Conservation (phyloP, 1,140 invertebrate genomes). For the Pinna nobilis region DNA sequence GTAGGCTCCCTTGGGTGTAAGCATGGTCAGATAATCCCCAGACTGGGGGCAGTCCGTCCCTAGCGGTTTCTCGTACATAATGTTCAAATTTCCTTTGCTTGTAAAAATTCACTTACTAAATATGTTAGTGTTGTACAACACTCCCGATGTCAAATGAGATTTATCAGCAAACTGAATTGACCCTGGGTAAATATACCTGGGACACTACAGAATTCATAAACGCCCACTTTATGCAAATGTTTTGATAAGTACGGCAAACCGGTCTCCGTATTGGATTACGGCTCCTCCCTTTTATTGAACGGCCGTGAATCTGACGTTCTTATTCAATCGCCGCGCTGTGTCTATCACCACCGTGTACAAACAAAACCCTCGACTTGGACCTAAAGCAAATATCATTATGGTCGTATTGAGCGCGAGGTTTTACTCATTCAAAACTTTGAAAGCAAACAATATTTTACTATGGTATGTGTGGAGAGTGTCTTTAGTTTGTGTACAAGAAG, state of each 20-base stretch:
- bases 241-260: not conserved
- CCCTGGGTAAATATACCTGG: slow-evolving; percentile 52
- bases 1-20: slow-evolving; percentile 51
- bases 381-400: slow-evolving; percentile 19
- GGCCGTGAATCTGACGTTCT: not conserved
- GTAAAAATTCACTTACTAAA: slow-evolving; percentile 5
- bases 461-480: too few relatives aligned
- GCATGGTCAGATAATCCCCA: slow-evolving; percentile 57
- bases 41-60: slow-evolving; percentile 53
- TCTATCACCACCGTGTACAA: slow-evolving; percentile 24
- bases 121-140: slow-evolving; percentile 40
- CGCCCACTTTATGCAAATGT: slow-evolving; percentile 48
- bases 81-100: not conserved
- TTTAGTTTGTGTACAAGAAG: too few relatives aligned
- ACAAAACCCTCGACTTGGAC: slow-evolving; percentile 25
- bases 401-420: slow-evolving; percentile 2
- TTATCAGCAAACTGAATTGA: slow-evolving; percentile 49
- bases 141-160: slow-evolving; percentile 35
- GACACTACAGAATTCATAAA: slow-evolving; percentile 15
- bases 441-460: slow-evolving; percentile 20
- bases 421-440: slow-evolving; percentile 25
- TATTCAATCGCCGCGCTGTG: not conserved
- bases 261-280: not conserved
- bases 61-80: slow-evolving; percentile 56
- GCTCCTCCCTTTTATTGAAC: slow-evolving; percentile 37